Base-by-base conservation (phyloP, 1,140 invertebrate genomes). In the Nasonia longicornis region DNA sequence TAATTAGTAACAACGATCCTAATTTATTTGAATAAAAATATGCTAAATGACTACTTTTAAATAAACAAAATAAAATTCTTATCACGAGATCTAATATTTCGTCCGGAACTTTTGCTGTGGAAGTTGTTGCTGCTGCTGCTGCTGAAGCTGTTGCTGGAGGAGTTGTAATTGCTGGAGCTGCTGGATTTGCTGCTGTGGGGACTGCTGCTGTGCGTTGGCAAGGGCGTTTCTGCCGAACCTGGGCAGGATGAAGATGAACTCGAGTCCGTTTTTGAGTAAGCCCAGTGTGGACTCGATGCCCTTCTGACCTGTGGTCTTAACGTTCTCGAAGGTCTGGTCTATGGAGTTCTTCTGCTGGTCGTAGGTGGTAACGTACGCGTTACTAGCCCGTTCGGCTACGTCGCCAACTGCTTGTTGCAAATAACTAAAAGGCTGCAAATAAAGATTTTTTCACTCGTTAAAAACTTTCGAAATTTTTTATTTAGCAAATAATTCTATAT, bases 181-280 rank as follows among this genome's bases (percentile, higher is more conserved):
- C 22, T 26, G 22, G 10, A 29, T n/a, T 67, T 26, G 64, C 29
- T 67, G 26, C 29, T 26, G 64, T 14, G 64, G 8, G 22, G 64
- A 11, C 14, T 14, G 64, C 14, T n/a, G 26, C 29, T 29, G 64
- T 6, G 22, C 11, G 63, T 71, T 42, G 11, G 70, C 29, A 7
- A 45, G 20, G 35, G 16, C 31, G 29, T 79, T 79, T 22, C 69
- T 70, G 22, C 66, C 69, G 11, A 79, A 79, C 22, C 10, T 70
- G 11, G 77, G 77, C 12, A 79, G 6, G n/a, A 79, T 20, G 31
- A 79, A 79, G 67, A 79, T 10, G n/a, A 79, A 38, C 48, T 71
- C 77, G 0, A 79, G 29, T 3, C 77, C 77, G 35, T 58, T 79
- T 35, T 79, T 79, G 0, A 79, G 3, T 14, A 79, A 26, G 1